These are phyloP conservation scores for Ictalurus furcatus DNA, from an alignment of 2,113 vertebrate species.

Conservation along the genomic window DNA sequence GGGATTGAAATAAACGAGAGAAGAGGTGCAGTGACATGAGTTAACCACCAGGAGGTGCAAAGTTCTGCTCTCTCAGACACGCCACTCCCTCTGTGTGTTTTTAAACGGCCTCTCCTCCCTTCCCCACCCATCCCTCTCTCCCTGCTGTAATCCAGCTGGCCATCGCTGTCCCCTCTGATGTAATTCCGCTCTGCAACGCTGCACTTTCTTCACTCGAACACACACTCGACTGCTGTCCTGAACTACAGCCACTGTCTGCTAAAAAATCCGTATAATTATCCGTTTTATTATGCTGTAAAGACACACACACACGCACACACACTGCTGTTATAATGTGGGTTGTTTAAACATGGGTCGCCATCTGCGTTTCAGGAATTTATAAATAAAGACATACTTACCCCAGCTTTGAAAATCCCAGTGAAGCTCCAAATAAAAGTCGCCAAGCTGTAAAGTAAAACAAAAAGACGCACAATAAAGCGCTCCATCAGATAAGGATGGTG, in stretches of 20 bases:
- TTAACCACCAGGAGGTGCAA: constrained; percentile 55
- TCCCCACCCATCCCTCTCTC: constrained; percentile 20
- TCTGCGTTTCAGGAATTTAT: neutral
- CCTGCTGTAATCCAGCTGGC: constrained; percentile 31
- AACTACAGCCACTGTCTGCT: neutral
- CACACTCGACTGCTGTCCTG: constrained; percentile 5
- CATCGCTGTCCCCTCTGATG: constrained; percentile 15
- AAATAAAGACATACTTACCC: constrained; percentile 80
- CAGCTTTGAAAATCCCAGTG: constrained; percentile 99
- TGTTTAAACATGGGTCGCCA: neutral
- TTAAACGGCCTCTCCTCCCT: constrained; percentile 14
- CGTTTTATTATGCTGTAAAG: constrained; percentile 1
- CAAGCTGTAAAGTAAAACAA: constrained; percentile 78
- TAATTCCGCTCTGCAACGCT: constrained; percentile 18
- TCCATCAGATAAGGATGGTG: neutral
- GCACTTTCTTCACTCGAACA: constrained; percentile 9
- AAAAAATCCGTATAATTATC: neutral
- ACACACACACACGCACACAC: neutral
- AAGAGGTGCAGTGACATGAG: neutral
- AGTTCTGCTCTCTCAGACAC: neutral
- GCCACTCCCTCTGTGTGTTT: constrained; percentile 38
- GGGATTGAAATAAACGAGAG: neutral
- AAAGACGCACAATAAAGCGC: neutral
- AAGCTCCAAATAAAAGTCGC: constrained; percentile 98
- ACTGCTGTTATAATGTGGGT: neutral